phyloP scores from a whole-genome alignment of 2,888 invertebrate genomes.

The Diploptera punctata region DNA sequence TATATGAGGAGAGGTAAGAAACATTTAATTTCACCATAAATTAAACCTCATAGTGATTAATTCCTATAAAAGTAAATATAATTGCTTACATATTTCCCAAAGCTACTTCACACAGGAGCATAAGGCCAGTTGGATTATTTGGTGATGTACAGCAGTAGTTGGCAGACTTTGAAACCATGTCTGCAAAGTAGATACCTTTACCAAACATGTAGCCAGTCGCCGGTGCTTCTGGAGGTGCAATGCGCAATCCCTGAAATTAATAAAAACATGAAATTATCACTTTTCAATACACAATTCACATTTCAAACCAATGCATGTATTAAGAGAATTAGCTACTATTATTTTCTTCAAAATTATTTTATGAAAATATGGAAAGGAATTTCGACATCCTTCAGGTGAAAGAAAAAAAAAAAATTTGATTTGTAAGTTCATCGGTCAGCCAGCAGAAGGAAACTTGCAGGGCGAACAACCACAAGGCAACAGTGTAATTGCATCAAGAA shows the following conservation, averaged over 20 bases:
- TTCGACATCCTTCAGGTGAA: too few species aligned
- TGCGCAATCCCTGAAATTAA: conserved; percentile 75
- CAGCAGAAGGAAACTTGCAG: too few species aligned
- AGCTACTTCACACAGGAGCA: conserved; percentile 95
- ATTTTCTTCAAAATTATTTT: background rate
- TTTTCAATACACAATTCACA: background rate
- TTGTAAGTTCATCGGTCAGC: too few species aligned
- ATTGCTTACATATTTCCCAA: conserved; percentile 88
- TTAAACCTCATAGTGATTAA: too few species aligned
- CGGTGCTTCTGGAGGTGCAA: conserved; percentile 98
- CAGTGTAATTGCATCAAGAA: too few species aligned
- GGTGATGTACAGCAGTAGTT: conserved; percentile 89
- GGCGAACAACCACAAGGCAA: too few species aligned
- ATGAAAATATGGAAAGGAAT: too few species aligned
- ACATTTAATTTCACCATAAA: too few species aligned
- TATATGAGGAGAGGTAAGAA: too few species aligned
- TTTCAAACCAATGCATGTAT: too few species aligned
- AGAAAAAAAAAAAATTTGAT: too few species aligned
- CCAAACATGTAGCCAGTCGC: conserved; percentile 97
- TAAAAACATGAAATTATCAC: background rate
- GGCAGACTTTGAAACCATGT: conserved; percentile 98
- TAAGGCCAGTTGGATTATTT: conserved; percentile 74
- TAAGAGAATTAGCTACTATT: background rate
- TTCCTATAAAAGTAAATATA: too few species aligned
- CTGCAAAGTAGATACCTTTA: conserved; percentile 97